phyloP scores from a whole-genome alignment of 2,888 invertebrate genomes.

The Argyra leucocephala region DNA sequence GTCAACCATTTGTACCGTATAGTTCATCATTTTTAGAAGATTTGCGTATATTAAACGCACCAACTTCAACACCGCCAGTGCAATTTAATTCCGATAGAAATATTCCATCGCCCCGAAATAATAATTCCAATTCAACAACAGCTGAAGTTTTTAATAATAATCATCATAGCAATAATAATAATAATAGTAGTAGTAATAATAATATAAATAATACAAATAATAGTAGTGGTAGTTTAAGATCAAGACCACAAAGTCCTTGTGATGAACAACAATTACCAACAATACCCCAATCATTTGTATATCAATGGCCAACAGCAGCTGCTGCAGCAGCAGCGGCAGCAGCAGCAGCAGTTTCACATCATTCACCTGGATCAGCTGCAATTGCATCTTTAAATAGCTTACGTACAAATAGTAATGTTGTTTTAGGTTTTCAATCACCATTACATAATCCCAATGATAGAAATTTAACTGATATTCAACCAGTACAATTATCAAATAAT shows the following conservation, averaged over 20 bases:
- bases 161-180: conserved; percentile 31
- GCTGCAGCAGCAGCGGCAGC: conserved; percentile 36
- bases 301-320: conserved; percentile 41
- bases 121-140: conserved; percentile 32
- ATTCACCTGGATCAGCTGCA: conserved; percentile 34
- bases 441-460: conserved; percentile 24
- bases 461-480: conserved; percentile 23
- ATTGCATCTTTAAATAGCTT: conserved; percentile 24
- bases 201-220: conserved; percentile 19
- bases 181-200: conserved; percentile 31
- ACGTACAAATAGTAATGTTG: conserved; percentile 23
- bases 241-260: conserved; percentile 61
- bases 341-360: conserved; percentile 30
- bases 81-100: conserved; percentile 42
- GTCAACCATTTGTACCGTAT: conserved; percentile 77
- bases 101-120: conserved; percentile 34
- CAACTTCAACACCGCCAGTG: conserved; percentile 65
- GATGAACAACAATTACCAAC: conserved; percentile 45
- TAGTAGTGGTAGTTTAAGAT: conserved; percentile 22
- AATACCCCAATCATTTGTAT: conserved; percentile 46
- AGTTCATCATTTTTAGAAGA: conserved; percentile 66
- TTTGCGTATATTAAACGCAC: conserved; percentile 54
- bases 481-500: conserved; percentile 23
- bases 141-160: conserved; percentile 33
- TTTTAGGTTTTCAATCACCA: conserved; percentile 20